A percentile compares a stretch with the other conserved stretches of the same genome.
Conservation (phyloP, 2,113 vertebrate species). For the Heterotis niloticus region DNA sequence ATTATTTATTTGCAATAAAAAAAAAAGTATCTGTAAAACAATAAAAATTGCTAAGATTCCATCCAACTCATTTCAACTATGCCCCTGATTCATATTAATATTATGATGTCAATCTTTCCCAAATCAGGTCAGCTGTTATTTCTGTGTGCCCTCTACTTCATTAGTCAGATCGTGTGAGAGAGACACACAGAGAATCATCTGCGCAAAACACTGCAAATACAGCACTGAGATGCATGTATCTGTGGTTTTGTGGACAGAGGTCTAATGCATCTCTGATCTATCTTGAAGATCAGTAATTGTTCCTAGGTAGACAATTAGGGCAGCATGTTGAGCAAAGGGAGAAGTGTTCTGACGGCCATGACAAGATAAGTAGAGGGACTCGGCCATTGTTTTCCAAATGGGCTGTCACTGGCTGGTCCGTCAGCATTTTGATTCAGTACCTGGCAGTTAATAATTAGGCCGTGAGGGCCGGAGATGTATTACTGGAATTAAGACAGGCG, state of each 20-base stretch:
- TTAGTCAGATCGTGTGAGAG: background rate
- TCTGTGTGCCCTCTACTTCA: background rate
- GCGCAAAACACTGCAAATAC: background rate
- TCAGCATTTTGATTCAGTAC: conserved; percentile 70
- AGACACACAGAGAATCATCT: background rate
- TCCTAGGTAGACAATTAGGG: conserved; percentile 14
- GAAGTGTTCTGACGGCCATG: conserved; percentile 63
- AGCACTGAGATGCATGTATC: background rate
- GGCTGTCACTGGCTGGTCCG: conserved; percentile 61
- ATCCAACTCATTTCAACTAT: too few relatives aligned
- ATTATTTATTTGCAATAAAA: too few relatives aligned
- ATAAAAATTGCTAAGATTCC: too few relatives aligned
- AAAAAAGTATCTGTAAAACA: too few relatives aligned
- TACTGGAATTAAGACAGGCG: conserved; percentile 40
- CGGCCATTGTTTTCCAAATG: conserved; percentile 69
- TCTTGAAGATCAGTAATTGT: conserved; percentile 18
- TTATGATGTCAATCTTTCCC: too few relatives aligned
- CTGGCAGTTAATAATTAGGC: conserved; percentile 74
- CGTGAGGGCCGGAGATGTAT: conserved; percentile 54
- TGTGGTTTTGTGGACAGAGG: conserved; percentile 1
- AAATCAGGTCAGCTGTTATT: background rate
- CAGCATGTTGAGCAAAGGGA: conserved; percentile 51
- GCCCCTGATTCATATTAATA: too few relatives aligned
- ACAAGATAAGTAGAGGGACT: conserved; percentile 66
- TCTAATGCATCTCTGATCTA: conserved; percentile 7